Conservation (phyloP, 2,888 invertebrate species). For the Aradus depressus region DNA sequence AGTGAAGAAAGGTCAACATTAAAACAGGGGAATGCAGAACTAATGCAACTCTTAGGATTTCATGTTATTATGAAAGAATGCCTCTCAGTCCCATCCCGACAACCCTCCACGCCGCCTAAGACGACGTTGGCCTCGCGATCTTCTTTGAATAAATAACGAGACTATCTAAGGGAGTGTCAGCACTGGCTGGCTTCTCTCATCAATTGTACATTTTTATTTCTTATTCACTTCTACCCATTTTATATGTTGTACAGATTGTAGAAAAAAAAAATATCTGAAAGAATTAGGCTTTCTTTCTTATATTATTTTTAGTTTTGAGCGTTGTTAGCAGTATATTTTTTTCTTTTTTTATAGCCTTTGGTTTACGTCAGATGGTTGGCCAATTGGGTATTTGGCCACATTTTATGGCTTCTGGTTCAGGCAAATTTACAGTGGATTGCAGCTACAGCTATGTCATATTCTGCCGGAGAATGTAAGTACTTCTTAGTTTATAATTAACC, state of each 20-base stretch:
- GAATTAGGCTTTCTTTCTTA: slow-evolving; percentile 1
- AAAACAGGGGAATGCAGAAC: no score
- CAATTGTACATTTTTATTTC: not conserved
- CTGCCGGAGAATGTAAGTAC: slow-evolving; percentile 40
- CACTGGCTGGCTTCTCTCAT: not conserved
- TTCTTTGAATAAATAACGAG: no score
- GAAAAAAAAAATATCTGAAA: not conserved
- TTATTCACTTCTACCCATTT: not conserved
- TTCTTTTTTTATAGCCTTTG: slow-evolving; percentile 39
- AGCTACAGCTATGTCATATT: slow-evolving; percentile 26
- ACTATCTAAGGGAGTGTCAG: no score
- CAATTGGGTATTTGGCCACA: slow-evolving; percentile 38
- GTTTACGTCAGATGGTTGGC: slow-evolving; percentile 47
- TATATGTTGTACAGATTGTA: not conserved
- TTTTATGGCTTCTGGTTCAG: slow-evolving; percentile 31
- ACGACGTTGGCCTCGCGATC: no score
- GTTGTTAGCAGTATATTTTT: slow-evolving; percentile 1
- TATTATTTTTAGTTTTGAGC: no score
- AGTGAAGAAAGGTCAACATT: no score
- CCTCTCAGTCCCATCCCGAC: no score
- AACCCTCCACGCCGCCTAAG: no score
- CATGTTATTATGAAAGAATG: no score
- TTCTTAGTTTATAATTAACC: not conserved
- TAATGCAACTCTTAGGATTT: no score
- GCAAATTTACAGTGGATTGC: slow-evolving; percentile 29